Evolutionary conservation across 2,888 invertebrate genomes (phyloP).

Genomic region (Troides oblongomaculatus): DNA sequence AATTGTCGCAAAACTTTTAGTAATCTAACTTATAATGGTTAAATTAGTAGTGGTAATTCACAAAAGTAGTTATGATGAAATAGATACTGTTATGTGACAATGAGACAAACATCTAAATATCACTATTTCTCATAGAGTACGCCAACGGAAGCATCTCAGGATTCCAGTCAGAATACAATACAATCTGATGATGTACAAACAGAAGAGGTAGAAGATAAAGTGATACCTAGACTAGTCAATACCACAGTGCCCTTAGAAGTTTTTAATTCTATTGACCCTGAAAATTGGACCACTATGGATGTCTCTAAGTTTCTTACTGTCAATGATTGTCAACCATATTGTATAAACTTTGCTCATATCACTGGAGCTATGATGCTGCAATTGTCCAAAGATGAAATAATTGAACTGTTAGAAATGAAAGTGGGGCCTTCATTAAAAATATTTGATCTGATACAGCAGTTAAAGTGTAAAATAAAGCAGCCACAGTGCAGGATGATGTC

Average conservation of each 20-base stretch:
- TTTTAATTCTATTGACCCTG: slow-evolving; percentile 75
- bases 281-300: slow-evolving; percentile 88
- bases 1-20: no score
- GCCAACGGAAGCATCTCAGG: slow-evolving; percentile 51
- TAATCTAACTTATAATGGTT: no score
- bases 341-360: slow-evolving; percentile 84
- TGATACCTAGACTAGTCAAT: slow-evolving; percentile 83
- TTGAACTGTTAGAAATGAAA: slow-evolving; percentile 93
- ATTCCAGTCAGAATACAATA: slow-evolving; percentile 48
- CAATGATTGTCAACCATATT: slow-evolving; percentile 90
- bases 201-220: slow-evolving; percentile 66
- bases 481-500: slow-evolving; percentile 79
- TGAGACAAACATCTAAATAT: background rate
- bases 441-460: slow-evolving; percentile 93
- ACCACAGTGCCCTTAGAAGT: slow-evolving; percentile 71
- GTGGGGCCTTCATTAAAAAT: slow-evolving; percentile 97
- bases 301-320: slow-evolving; percentile 94
- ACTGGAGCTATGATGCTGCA: slow-evolving; percentile 90
- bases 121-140: slow-evolving; percentile 34
- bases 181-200: slow-evolving; percentile 37
- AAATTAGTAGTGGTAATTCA: no score
- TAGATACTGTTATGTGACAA: background rate
- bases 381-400: slow-evolving; percentile 93
- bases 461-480: slow-evolving; percentile 91
- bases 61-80: background rate